Conservation (phyloP, 2,113 vertebrate species). For the Rhabdomys dilectus region DNA sequence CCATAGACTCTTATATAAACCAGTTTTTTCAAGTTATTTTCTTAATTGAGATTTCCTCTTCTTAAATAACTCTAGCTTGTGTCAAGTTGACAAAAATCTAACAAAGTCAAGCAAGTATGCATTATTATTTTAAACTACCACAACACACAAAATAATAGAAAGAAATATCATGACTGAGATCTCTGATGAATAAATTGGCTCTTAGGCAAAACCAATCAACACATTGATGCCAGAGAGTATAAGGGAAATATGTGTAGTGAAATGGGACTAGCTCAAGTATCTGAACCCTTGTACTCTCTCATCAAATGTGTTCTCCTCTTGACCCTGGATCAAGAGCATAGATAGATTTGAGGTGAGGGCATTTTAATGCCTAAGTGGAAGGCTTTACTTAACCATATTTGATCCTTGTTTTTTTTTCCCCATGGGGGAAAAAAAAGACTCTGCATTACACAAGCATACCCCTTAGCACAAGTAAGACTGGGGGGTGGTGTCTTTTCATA, state of each 20-base stretch:
- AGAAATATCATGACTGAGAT: neutral
- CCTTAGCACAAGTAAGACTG: neutral
- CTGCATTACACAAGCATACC: neutral
- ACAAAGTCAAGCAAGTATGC: neutral
- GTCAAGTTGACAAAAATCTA: neutral
- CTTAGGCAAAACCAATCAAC: neutral
- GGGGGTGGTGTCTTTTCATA: neutral
- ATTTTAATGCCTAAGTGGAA: neutral
- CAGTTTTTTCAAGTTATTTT: neutral
- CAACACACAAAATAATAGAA: neutral
- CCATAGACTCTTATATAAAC: neutral
- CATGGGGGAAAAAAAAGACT: neutral
- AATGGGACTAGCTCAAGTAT: neutral
- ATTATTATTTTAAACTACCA: neutral
- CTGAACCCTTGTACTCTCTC: neutral
- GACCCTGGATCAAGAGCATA: neutral
- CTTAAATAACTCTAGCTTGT: neutral
- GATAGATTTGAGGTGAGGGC: neutral
- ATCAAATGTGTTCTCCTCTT: neutral
- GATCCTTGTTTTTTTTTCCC: neutral
- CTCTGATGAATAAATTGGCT: neutral
- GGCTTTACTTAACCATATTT: neutral
- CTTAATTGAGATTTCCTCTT: neutral
- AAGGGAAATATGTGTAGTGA: neutral
- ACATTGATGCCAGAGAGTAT: neutral